A percentile compares a stretch with the other conserved stretches of the same genome.
phyloP scores from a whole-genome alignment of 2,888 invertebrate genomes.

The Agrotis exclamationis region DNA sequence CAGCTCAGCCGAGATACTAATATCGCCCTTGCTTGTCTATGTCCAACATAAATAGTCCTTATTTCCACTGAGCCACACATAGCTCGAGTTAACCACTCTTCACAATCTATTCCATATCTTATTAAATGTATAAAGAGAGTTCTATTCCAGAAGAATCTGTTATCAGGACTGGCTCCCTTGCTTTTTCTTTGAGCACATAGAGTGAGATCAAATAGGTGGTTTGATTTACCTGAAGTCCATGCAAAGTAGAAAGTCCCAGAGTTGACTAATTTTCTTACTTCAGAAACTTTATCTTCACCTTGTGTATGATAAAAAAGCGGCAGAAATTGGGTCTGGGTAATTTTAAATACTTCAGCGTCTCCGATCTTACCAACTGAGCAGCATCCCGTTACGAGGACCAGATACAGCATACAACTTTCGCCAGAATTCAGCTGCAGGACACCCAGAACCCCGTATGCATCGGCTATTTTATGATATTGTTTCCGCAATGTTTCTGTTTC shows the following conservation, averaged over 20 bases:
- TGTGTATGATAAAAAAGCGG: constrained; percentile 95
- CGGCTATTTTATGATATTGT: constrained; percentile 97
- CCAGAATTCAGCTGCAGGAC: constrained; percentile 97
- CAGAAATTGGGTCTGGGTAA: constrained; percentile 97
- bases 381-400: constrained; percentile 98
- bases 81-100: constrained; percentile 97
- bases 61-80: constrained; percentile 99
- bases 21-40: constrained; percentile 98
- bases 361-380: constrained; percentile 99
- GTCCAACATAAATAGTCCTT: constrained; percentile 99
- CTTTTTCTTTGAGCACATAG: constrained; percentile 97
- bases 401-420: constrained; percentile 95
- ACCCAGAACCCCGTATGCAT: constrained; percentile 99
- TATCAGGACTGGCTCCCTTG: constrained; percentile 96
- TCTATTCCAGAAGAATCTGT: constrained; percentile 99
- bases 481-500: constrained; percentile 97
- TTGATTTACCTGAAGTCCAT: constrained; percentile 92
- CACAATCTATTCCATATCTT: constrained; percentile 97
- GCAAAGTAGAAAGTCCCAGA: constrained; percentile 99
- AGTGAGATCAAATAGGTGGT: constrained; percentile 96
- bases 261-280: constrained; percentile 96
- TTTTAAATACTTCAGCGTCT: constrained; percentile 98
- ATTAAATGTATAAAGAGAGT: constrained; percentile 98
- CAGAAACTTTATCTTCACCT: constrained; percentile 92
- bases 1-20: constrained; percentile 98